Evolutionary conservation across 1,140 invertebrate genomes (phyloP), one percentile per base, ranked within the genome.

Genomic region (Lasioglossum baleicum): DNA sequence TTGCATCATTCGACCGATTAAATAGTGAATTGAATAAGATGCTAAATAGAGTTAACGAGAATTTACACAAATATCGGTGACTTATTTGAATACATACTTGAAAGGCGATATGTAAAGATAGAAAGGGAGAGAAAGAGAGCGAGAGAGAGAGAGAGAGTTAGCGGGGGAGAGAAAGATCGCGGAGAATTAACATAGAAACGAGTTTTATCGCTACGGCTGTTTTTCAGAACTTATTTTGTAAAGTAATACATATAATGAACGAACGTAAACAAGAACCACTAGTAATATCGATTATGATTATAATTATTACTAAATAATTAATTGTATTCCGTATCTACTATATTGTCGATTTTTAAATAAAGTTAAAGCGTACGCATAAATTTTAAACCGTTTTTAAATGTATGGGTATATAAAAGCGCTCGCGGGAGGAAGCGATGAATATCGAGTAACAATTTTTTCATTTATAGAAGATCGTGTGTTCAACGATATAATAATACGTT

Each of bases 1-100:
- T 85, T 88, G 84, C 89, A 85, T 90, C 80, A 79, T 90, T 88
- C 87, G 86, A 90, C 89, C 75, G 80, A 90, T 65, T 87, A 87
- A 67, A 89, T 88, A 88, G 88, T 87, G 83, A 85, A 88, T 85
- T 86, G 7, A 80, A 83, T 90, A 90, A 80, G 82, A 84, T 67
- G 81, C 44, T 79, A 82, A 75, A 70, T 81, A 85, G 81, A 79
- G 6, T 81, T 75, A n/a, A 63, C 56, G 15, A 66, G 71, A 74
- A 53, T 67, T 78, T 61, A 84, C 42, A 35, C 35, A 35, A 35
- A 4, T 63, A 31, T 11, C 44, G 81, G 81, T 85, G 74, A 89
- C 75, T 84, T 88, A 84, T 85, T 85, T 80, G 84, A 17, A 86
- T 84, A 86, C 42, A 77, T 88, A 84, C 3, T 83, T 72, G 77